A percentile compares a stretch with the other conserved stretches of the same genome.
These are phyloP conservation scores for Corythaixoides concolor DNA, from an alignment of 2,113 vertebrate genomes.

Conservation along the genomic window DNA sequence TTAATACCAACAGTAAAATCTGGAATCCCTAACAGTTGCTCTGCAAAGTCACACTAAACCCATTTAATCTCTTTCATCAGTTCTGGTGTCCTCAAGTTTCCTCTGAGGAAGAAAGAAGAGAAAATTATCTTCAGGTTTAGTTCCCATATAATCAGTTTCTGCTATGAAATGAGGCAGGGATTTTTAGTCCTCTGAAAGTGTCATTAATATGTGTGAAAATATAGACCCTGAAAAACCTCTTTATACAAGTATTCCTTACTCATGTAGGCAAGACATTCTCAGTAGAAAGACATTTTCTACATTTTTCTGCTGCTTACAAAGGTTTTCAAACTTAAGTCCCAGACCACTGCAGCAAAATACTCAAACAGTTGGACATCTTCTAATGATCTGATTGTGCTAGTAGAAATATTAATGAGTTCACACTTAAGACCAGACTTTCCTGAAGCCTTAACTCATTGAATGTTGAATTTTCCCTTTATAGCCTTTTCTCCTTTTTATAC, in stretches of 20 bases:
- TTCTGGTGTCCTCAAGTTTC: not conserved
- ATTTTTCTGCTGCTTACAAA: not conserved
- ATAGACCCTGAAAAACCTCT: not conserved
- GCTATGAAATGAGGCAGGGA: not conserved
- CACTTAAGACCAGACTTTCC: not conserved
- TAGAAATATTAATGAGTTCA: not conserved
- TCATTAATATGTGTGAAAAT: not conserved
- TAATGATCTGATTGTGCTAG: not conserved
- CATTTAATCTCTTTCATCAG: conserved; percentile 51
- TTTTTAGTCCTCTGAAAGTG: not conserved
- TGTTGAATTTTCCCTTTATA: not conserved
- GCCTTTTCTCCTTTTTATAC: not conserved
- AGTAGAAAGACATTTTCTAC: not conserved
- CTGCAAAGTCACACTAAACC: conserved; percentile 31
- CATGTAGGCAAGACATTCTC: accelerated
- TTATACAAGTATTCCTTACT: not conserved
- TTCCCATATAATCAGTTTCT: not conserved
- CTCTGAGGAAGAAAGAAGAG: not conserved
- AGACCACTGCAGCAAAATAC: not conserved
- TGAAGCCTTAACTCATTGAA: not conserved
- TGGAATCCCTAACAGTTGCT: conserved; percentile 30
- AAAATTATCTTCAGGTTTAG: not conserved
- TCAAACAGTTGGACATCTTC: not conserved
- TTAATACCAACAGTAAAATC: conserved; percentile 23
- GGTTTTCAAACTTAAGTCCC: not conserved